A percentile compares a stretch with the other conserved stretches of the same genome.
Conservation (phyloP, 1,140 invertebrate species). For the Rhyzopertha dominica region DNA sequence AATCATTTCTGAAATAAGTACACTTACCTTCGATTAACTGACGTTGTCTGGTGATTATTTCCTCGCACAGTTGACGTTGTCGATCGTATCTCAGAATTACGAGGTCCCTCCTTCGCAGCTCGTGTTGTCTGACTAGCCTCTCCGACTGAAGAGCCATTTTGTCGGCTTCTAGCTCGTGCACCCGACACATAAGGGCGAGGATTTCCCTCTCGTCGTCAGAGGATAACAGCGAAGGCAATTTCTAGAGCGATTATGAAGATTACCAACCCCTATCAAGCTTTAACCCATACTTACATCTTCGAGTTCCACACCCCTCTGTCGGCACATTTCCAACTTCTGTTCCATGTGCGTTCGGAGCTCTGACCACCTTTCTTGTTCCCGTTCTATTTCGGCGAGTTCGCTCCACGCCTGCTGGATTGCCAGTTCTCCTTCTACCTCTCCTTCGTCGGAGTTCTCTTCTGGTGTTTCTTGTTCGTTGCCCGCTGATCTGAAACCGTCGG, state of each 20-base stretch:
- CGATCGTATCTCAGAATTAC: slow-evolving; percentile 77
- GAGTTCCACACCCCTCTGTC: slow-evolving; percentile 66
- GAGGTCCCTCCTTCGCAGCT: slow-evolving; percentile 76
- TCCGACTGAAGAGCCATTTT: slow-evolving; percentile 87
- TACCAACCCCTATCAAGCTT: neutral
- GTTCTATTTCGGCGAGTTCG: slow-evolving; percentile 76
- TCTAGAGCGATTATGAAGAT: slow-evolving; percentile 49
- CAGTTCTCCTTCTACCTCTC: slow-evolving; percentile 32
- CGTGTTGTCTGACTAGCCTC: slow-evolving; percentile 75
- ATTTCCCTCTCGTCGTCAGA: slow-evolving; percentile 85
- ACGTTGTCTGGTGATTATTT: slow-evolving; percentile 84
- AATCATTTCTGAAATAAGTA: no score
- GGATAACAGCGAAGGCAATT: slow-evolving; percentile 74
- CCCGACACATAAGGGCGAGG: slow-evolving; percentile 73
- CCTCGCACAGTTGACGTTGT: slow-evolving; percentile 80
- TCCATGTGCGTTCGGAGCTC: slow-evolving; percentile 69
- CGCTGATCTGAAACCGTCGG: slow-evolving; percentile 39
- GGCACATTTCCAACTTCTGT: slow-evolving; percentile 70
- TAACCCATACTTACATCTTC: slow-evolving; percentile 64
- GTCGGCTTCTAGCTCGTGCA: slow-evolving; percentile 88
- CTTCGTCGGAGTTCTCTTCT: slow-evolving; percentile 23
- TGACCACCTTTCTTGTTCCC: slow-evolving; percentile 76
- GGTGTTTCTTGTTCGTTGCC: slow-evolving; percentile 29
- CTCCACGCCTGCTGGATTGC: slow-evolving; percentile 77
- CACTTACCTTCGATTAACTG: slow-evolving; percentile 75